Evolutionary conservation across 1,140 invertebrate species (phyloP).

Genomic region (Drosophila saltans): DNA sequence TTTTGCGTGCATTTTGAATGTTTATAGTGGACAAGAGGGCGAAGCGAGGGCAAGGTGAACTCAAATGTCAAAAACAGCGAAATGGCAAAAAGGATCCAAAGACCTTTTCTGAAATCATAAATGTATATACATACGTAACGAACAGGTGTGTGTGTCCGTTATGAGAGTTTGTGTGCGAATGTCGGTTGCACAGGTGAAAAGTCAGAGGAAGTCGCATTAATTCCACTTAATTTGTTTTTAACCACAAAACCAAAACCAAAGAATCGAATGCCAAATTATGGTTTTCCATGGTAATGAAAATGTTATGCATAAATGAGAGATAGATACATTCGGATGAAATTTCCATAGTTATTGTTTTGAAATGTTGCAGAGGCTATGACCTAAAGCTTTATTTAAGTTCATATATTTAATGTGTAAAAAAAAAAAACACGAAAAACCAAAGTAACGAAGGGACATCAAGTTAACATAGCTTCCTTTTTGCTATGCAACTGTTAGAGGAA

Average conservation of each 20-base stretch:
- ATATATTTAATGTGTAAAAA: neutral
- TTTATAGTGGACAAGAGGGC: constrained; percentile 50
- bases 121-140: constrained; percentile 25
- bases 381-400: too few relatives aligned
- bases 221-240: constrained; percentile 79
- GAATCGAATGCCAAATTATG: constrained; percentile 36
- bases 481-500: neutral
- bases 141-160: neutral
- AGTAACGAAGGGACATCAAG: neutral
- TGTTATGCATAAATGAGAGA: too few relatives aligned
- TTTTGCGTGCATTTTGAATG: constrained; percentile 52
- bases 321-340: neutral
- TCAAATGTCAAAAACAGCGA: constrained; percentile 73
- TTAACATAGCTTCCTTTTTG: neutral
- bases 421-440: neutral
- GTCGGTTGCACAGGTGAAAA: constrained; percentile 71
- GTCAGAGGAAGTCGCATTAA: constrained; percentile 69
- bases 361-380: too few relatives aligned
- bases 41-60: constrained; percentile 31
- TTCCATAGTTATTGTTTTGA: neutral
- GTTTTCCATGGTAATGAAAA: neutral
- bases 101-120: constrained; percentile 65
- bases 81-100: constrained; percentile 47
- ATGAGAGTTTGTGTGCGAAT: neutral
- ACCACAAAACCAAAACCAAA: constrained; percentile 59